Conservation (phyloP, 2,113 vertebrate species). For the Ursus arctos region DNA sequence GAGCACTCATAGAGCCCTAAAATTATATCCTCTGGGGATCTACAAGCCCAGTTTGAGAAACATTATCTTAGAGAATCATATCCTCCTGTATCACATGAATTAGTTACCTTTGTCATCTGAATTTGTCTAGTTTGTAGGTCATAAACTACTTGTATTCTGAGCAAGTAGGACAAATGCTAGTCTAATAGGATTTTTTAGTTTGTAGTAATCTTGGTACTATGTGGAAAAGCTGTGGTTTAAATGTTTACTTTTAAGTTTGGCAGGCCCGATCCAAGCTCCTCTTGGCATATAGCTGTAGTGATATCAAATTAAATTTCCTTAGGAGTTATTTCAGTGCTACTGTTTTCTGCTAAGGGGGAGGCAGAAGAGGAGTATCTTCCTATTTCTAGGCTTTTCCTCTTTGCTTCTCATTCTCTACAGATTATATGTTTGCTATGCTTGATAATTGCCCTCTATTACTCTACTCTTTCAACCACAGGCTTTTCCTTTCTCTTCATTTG, state of each 20-base stretch:
- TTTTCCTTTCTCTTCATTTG: slow-evolving; percentile 34
- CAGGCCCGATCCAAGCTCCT: not conserved
- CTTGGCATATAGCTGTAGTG: not conserved
- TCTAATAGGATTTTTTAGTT: not conserved
- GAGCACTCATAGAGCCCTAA: not conserved
- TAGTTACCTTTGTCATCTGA: not conserved
- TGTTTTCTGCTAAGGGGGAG: not conserved
- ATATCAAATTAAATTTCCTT: not conserved
- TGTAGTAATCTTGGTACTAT: not conserved
- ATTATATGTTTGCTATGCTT: not conserved
- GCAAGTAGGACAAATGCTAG: not conserved
- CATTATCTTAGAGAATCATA: not conserved
- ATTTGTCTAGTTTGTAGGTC: not conserved
- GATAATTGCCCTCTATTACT: not conserved
- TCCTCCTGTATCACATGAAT: not conserved
- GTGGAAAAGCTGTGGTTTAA: not conserved
- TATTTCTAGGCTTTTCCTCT: not conserved
- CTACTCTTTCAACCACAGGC: not conserved
- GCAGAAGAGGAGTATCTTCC: not conserved
- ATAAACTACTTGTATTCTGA: not conserved
- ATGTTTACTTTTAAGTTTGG: not conserved
- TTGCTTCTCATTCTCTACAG: not conserved
- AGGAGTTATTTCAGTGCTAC: not conserved
- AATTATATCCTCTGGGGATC: not conserved
- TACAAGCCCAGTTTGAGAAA: not conserved